Base-by-base conservation (phyloP, 1,140 invertebrate species). In the Helicoverpa zea region DNA sequence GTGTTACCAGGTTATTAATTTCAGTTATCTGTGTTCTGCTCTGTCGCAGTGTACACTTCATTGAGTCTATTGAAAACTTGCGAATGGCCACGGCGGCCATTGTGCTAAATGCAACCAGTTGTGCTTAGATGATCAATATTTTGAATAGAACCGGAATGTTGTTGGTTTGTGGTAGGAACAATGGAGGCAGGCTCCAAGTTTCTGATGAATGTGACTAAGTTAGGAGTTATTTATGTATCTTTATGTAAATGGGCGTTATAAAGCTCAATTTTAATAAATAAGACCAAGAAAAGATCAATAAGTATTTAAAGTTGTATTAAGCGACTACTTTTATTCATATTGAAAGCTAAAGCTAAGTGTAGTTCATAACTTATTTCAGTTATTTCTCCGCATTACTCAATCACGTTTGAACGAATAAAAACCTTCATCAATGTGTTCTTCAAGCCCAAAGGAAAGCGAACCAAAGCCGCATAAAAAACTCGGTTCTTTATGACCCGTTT, bases 61-160 rank as follows among this genome's bases (percentile, higher is more conserved):
- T 77, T 77, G 75, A 29, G 16, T 66, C 75, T 54, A 77, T 77
- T 77, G 59, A 77, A 64, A 77, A 64, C 61, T 54, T 72, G 61
- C 49, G 47, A 23, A 52, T 16, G 58, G 61, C 61, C 29, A 54
- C 58, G 51, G 54, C 49, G 59, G 59, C 13, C 35, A 77, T 64
- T 77, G 75, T 77, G 61, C 47, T 59, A 76, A 76, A 76, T 76
- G 73, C 73, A 76, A 9, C 73, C 58, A 51, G 18, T 64, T 66
- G 59, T 77, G 61, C 29, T 72, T 77, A 52, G 56, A 64, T 64
- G 61, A 52, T 52, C 59, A 75, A 75, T 59, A 75, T 61, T 56
- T 75, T 75, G 58, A 49, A 72, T 72, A 72, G 68, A 54, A 23
- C 12, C 29, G 30, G n/a, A 68, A 52, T 72, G 68, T 54, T 72